Conservation (phyloP, 1,140 invertebrate genomes). For the Drosophila santomea region DNA sequence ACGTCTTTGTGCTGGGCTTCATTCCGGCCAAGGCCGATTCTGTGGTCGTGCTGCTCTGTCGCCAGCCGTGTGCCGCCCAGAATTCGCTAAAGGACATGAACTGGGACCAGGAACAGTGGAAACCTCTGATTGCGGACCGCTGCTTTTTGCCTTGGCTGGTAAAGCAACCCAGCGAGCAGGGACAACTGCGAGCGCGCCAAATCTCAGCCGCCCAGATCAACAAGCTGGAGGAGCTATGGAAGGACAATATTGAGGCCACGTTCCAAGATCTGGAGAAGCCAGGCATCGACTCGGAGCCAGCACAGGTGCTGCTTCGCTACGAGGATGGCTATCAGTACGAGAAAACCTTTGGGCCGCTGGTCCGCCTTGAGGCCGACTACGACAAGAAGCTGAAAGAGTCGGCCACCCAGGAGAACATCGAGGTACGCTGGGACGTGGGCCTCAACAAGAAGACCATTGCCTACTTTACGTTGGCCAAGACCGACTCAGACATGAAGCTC, state of each 20-base stretch:
- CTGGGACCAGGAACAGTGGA: constrained; percentile 99
- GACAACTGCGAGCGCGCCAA: constrained; percentile 97
- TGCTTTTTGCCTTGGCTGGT: constrained; percentile 98
- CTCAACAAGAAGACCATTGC: constrained; percentile 99
- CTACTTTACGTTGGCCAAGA: constrained; percentile 98
- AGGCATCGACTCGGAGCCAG: constrained; percentile 98
- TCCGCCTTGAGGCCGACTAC: constrained; percentile 99
- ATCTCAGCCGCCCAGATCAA: constrained; percentile 98
- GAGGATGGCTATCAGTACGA: constrained; percentile 99
- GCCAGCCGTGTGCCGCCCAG: constrained; percentile 98
- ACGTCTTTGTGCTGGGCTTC: constrained; percentile 99
- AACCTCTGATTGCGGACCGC: constrained; percentile 97
- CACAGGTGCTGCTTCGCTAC: constrained; percentile 96
- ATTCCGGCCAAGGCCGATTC: constrained; percentile 99
- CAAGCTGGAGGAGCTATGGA: constrained; percentile 99
- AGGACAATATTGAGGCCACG: constrained; percentile 98
- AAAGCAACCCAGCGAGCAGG: constrained; percentile 97
- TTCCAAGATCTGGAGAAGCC: constrained; percentile 99
- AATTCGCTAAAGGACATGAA: constrained; percentile 99
- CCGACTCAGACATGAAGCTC: constrained; percentile 99
- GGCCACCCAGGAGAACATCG: constrained; percentile 99
- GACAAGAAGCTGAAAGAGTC: constrained; percentile 99
- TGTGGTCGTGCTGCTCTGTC: constrained; percentile 98
- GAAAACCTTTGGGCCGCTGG: constrained; percentile 98
- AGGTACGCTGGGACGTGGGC: constrained; percentile 99